Evolutionary conservation across 1,140 invertebrate species (phyloP).

Genomic region (Paracyclopina nana): DNA sequence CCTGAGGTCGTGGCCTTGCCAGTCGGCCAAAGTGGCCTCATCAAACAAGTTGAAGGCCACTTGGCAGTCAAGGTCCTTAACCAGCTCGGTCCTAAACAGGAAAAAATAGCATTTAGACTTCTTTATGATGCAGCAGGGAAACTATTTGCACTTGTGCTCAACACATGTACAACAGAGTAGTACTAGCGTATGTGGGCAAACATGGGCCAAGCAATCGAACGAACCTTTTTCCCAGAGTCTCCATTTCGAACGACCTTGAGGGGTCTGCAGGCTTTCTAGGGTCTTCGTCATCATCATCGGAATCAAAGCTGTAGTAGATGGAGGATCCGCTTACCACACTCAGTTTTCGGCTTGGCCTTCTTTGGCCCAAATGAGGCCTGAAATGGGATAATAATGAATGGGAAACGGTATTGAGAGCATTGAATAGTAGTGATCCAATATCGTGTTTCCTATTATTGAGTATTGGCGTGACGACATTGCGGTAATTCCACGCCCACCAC

Average conservation of each 20-base stretch:
- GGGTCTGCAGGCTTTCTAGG: too few relatives aligned
- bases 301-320: too few relatives aligned
- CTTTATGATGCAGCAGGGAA: background rate
- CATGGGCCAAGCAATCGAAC: background rate
- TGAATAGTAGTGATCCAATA: too few relatives aligned
- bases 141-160: background rate
- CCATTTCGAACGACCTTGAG: background rate
- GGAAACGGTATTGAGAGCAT: too few relatives aligned
- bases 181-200: background rate
- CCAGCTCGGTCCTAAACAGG: background rate
- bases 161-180: background rate
- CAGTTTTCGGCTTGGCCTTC: too few relatives aligned
- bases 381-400: too few relatives aligned
- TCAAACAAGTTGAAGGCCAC: background rate
- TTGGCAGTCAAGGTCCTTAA: background rate
- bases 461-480: too few relatives aligned
- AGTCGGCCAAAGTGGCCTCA: background rate
- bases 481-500: too few relatives aligned
- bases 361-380: too few relatives aligned
- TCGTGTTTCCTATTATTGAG: too few relatives aligned
- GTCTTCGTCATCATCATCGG: too few relatives aligned
- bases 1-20: background rate
- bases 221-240: background rate
- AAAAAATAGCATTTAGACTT: background rate
- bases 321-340: too few relatives aligned